These are phyloP conservation scores for Xerus inauris DNA, from an alignment of 2,113 vertebrate genomes.

Conservation along the genomic window DNA sequence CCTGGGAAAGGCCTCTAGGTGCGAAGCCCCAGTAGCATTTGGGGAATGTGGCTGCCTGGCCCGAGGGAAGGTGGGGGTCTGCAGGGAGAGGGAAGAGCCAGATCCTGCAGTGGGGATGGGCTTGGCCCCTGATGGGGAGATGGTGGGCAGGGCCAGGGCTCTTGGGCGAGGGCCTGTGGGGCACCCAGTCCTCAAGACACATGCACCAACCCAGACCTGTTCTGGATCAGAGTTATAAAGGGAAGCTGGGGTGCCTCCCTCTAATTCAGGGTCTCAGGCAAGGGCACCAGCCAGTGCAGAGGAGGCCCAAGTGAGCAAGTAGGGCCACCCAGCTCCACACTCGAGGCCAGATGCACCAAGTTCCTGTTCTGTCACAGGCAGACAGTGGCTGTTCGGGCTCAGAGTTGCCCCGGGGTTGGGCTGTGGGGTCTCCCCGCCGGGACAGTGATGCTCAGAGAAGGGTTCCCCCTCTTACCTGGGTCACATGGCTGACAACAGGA, in stretches of 20 bases:
- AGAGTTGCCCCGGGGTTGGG: neutral
- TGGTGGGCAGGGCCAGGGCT: too few species aligned
- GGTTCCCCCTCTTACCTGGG: neutral
- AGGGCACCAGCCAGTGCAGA: neutral
- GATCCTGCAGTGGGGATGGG: too few species aligned
- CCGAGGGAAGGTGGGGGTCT: too few species aligned
- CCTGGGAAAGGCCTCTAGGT: neutral
- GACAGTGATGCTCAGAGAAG: neutral
- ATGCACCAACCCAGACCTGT: neutral
- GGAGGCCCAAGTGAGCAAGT: fast-evolving
- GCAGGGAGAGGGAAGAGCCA: neutral
- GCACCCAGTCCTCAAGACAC: neutral
- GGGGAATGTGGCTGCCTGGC: neutral
- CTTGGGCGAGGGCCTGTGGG: too few species aligned
- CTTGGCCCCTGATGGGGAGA: neutral
- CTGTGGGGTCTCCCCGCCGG: neutral
- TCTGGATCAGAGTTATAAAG: neutral
- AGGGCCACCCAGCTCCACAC: too few species aligned
- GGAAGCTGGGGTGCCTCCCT: neutral
- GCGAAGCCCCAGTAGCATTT: fast-evolving
- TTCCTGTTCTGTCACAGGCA: neutral
- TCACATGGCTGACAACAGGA: neutral
- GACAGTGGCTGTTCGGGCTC: too few species aligned
- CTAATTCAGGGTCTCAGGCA: neutral
- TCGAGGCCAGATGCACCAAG: neutral